Percentiles rank a stretch among this genome's conserved stretches.
phyloP scores from a whole-genome alignment of 1,140 invertebrate species.

The Akabosia matsudoensis region DNA sequence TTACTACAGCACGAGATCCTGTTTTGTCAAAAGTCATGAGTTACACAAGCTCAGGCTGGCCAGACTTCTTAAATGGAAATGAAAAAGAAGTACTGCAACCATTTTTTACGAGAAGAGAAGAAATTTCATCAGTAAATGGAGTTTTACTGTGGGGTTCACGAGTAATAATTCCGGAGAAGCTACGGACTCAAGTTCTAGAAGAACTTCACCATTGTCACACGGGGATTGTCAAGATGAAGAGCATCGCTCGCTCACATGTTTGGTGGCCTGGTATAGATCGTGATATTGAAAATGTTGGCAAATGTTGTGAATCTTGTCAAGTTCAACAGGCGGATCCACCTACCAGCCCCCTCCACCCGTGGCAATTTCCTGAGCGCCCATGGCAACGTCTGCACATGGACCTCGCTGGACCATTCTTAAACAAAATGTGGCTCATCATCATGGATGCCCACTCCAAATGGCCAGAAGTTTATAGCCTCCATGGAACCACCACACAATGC shows the following conservation, averaged over 20 bases:
- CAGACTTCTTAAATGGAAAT: background rate
- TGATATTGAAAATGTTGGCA: constrained; percentile 48
- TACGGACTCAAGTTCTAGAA: constrained; percentile 47
- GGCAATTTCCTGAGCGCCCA: constrained; percentile 50
- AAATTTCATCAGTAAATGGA: constrained; percentile 25
- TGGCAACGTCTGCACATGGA: constrained; percentile 55
- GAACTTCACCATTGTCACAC: constrained; percentile 52
- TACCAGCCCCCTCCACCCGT: constrained; percentile 46
- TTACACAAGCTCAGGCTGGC: constrained; percentile 28
- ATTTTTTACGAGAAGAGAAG: background rate
- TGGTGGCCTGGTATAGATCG: constrained; percentile 47
- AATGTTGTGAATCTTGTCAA: constrained; percentile 45
- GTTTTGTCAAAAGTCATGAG: constrained; percentile 17
- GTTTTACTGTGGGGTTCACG: constrained; percentile 47
- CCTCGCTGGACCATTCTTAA: constrained; percentile 52
- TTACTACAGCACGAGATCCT: constrained; percentile 14
- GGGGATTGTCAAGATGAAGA: constrained; percentile 55
- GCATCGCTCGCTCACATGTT: constrained; percentile 48
- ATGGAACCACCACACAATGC: constrained; percentile 19
- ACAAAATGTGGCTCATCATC: constrained; percentile 51
- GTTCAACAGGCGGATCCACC: constrained; percentile 42
- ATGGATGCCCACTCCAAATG: constrained; percentile 56
- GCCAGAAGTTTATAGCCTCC: constrained; percentile 49
- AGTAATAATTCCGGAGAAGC: constrained; percentile 50
- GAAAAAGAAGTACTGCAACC: background rate